Conservation (phyloP, 2,888 invertebrate species). For the Euplagia quadripunctaria region DNA sequence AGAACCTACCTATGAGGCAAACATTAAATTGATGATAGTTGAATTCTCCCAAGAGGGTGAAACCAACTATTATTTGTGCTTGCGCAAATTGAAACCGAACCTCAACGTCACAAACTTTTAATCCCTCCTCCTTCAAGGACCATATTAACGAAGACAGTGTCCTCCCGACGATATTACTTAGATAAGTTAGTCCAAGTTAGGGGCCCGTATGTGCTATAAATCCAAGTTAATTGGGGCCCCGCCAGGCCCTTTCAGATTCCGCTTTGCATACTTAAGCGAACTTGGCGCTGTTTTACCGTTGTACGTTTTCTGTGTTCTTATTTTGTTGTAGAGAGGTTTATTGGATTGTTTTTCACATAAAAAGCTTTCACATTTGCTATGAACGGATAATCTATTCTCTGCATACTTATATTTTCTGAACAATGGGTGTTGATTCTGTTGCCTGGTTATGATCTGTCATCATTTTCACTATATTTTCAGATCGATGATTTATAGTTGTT, state of each 20-base stretch:
- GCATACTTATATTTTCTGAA: neutral
- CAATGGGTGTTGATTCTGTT: constrained; percentile 2
- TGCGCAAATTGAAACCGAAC: constrained; percentile 6
- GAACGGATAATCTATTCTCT: neutral
- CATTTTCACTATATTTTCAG: no score
- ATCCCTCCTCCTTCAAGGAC: constrained; percentile 4
- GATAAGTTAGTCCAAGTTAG: constrained; percentile 35
- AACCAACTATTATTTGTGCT: neutral
- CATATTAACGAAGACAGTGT: constrained; percentile 2
- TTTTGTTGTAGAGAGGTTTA: neutral
- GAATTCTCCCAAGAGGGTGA: neutral
- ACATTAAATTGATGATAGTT: neutral
- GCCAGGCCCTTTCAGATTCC: constrained; percentile 42
- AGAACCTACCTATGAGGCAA: neutral
- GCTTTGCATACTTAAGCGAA: constrained; percentile 33
- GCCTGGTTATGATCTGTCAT: neutral
- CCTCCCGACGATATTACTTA: constrained; percentile 36
- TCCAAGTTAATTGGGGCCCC: constrained; percentile 52
- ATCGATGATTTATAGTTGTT: no score
- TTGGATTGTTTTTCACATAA: neutral
- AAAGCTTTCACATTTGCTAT: neutral
- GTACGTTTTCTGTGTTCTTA: constrained; percentile 17
- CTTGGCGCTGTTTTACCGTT: constrained; percentile 12
- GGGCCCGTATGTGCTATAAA: constrained; percentile 48
- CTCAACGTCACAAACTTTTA: constrained; percentile 13